Conservation (phyloP, 2,888 invertebrate genomes). For the Dendrolimus pini region DNA sequence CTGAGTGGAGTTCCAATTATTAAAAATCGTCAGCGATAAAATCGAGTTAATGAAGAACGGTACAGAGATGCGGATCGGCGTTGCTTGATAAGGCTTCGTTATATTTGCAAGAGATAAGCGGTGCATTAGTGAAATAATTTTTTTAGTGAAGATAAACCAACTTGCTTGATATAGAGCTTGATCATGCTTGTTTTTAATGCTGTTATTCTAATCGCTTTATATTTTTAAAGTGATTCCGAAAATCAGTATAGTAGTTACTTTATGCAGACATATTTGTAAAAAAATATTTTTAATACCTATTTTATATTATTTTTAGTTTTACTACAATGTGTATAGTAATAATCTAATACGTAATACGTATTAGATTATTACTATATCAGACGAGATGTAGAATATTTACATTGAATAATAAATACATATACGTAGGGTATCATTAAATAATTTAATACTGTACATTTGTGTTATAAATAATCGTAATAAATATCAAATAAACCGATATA, state of each 20-base stretch:
- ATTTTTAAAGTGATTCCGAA: constrained; percentile 1
- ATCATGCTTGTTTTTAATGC: no score
- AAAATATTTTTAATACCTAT: neutral
- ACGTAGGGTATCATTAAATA: no score
- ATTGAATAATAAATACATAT: no score
- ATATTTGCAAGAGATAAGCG: neutral
- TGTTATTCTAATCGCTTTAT: neutral
- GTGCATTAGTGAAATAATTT: neutral
- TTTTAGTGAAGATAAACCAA: no score
- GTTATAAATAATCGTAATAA: no score
- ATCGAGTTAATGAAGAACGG: constrained; percentile 73
- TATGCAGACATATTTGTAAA: neutral
- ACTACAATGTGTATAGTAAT: constrained; percentile 1
- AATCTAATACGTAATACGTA: no score
- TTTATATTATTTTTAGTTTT: neutral
- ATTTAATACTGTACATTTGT: no score
- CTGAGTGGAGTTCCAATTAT: constrained; percentile 57
- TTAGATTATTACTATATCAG: no score
- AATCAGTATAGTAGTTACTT: neutral
- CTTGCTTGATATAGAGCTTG: no score
- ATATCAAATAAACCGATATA: no score
- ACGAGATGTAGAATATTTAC: no score
- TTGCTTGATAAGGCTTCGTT: constrained; percentile 10
- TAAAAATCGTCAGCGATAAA: constrained; percentile 67
- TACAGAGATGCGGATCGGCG: constrained; percentile 53